Base-by-base conservation (phyloP, 2,113 vertebrate species). In the Proterorhinus semilunaris region DNA sequence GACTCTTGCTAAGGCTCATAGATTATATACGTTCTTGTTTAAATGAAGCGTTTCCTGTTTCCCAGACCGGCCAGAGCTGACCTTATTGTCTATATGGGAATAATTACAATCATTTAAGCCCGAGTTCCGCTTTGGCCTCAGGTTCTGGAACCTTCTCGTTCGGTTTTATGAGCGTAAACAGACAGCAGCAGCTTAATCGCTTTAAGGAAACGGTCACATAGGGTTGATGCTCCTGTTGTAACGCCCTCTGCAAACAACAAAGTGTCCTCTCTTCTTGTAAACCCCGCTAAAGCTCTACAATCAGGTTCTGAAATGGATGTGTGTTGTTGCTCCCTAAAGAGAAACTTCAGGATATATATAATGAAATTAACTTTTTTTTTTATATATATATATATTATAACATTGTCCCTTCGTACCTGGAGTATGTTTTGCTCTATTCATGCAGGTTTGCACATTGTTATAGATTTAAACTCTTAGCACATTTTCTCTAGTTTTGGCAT, bases 131-230 rank as follows among this genome's bases (percentile, higher is more conserved):
- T n/a, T 45, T 61, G 8, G 58, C 58, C 58, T 61, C 36, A 65
- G 64, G 49, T 65, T 59, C 84, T 72, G 79, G 80, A 66, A 62
- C 78, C 72, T 58, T 72, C 51, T 89, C 74, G 2, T 10, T 87
- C 83, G 67, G 71, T 82, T 87, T 87, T 88, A 79, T 88, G 27
- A 36, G 65, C 77, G 81, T 76, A 78, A 67, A 74, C 76, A 79
- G 77, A 80, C 82, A 80, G 83, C 83, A 76, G 72, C 76, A 69
- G 47, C 74, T 69, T 84, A 77, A 85, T 87, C 89, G 83, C 83
- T 86, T 80, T 66, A 80, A 78, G 91, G 86, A 90, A 10, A 9
- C 6, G n/a, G n/a, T 36, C 51, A 9, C 17, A 5, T 50, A 10
- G n/a, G 21, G 27, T 36, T 21, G 21, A 21, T 21, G 21, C 21